These are phyloP conservation scores for Didymodactylos carnosus DNA, from an alignment of 2,888 invertebrate genomes.

Conservation along the genomic window DNA sequence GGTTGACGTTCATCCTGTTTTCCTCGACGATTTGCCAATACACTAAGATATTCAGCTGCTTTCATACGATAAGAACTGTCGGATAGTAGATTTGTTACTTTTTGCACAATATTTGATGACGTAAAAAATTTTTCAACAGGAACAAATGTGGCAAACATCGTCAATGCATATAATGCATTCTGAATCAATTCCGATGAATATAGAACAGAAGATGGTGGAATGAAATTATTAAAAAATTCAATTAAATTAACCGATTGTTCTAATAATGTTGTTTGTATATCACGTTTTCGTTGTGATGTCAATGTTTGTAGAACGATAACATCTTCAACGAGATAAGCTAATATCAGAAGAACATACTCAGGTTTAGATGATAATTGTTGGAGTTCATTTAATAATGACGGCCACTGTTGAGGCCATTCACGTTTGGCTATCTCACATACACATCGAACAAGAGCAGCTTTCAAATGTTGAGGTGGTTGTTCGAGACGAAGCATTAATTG, in stretches of 20 bases:
- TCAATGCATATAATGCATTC: not conserved
- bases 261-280: not conserved
- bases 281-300: not conserved
- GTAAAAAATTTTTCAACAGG: not conserved
- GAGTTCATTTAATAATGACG: conserved; percentile 4
- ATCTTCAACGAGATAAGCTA: not conserved
- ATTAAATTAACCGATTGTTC: not conserved
- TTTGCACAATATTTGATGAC: not conserved
- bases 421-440: conserved; percentile 8
- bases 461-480: not conserved
- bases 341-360: not conserved
- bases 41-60: conserved; percentile 4
- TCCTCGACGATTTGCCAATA: conserved; percentile 5
- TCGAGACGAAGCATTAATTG: not conserved
- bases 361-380: not conserved
- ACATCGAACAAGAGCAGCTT: not conserved
- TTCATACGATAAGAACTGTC: not conserved
- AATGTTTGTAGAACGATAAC: not conserved
- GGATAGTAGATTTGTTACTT: not conserved
- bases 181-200: not conserved
- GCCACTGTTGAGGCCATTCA: conserved; percentile 14
- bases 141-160: not conserved
- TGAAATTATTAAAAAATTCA: not conserved
- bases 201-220: no score
- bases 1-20: conserved; percentile 6